A percentile compares a stretch with the other conserved stretches of the same genome.
Evolutionary conservation across 2,888 invertebrate genomes (phyloP).

Genomic region (Thymelicus acteon): DNA sequence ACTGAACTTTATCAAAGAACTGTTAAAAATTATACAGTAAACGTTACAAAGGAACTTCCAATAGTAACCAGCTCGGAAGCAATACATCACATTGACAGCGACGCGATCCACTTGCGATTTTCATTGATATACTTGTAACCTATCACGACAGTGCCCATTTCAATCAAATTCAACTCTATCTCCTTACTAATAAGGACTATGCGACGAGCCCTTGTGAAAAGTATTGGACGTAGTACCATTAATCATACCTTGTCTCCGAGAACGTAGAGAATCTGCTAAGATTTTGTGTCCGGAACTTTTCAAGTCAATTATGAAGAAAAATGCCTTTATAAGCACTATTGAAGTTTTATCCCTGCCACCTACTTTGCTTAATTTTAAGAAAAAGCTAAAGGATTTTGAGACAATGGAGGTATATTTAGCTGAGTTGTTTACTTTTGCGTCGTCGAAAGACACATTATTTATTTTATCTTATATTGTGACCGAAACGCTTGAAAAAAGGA

Average conservation of each 20-base stretch:
- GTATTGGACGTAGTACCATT: conserved; percentile 51
- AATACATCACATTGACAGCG: conserved; percentile 33
- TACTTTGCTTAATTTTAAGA: conserved; percentile 3
- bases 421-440: background rate
- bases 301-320: conserved; percentile 36
- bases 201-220: conserved; percentile 6
- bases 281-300: conserved; percentile 34
- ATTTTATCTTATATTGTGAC: too few relatives aligned
- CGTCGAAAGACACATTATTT: too few relatives aligned
- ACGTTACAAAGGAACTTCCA: conserved; percentile 31
- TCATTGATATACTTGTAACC: conserved; percentile 28
- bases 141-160: background rate
- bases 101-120: conserved; percentile 29
- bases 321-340: conserved; percentile 30
- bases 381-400: background rate
- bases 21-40: conserved; percentile 11
- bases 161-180: conserved; percentile 9
- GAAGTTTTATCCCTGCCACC: conserved; percentile 18
- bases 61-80: conserved; percentile 21
- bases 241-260: conserved; percentile 60
- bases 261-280: conserved; percentile 33
- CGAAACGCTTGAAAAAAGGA: too few relatives aligned
- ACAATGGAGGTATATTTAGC: background rate
- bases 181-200: background rate
- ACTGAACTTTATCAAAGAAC: background rate